Evolutionary conservation across 2,888 invertebrate genomes (phyloP), one percentile per base, ranked within the genome.

Genomic region (Reticulitermes lucifugus): DNA sequence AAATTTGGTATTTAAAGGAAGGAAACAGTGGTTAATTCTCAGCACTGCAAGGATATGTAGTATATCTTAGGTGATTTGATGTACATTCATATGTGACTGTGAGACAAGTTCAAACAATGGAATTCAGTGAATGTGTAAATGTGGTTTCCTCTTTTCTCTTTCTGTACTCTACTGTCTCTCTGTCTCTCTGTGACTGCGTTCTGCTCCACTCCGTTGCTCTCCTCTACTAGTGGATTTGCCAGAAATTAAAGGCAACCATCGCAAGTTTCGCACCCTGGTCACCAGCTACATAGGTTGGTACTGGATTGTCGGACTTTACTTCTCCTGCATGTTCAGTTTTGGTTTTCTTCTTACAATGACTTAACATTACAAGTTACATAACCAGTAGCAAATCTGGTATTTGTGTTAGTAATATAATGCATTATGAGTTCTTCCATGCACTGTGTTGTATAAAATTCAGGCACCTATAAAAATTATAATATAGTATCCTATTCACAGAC

Each of bases 211-310:
- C 51, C 83, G 73, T 75, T 75, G 71, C 75, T 83, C 71, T 83
- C 55, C 83, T 83, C 75, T 73, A 73, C 83, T 83, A 98, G 98
- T 98, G 97, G 98, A 98, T 95, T 96, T 98, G 93, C 98, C 98
- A 93, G 98, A 98, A 95, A 97, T 98, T 93, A 98, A 98, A 94
- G 98, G 98, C 92, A 98, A 98, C 93, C 98, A 98, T 94, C 97
- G 97, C 95, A 98, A 98, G 95, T 99, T 99, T 96, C 96, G 99
- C 94, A 98, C 98, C 93, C 95, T 99, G 94, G 99, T 99, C 94
- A 97, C 98, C 94, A 98, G 98, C 94, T 98, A 98, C 92, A 97
- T 99, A 97, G 99, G 99, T 99, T 70, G 81, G 81, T 81, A 81
- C 41, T 81, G 60, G 81, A 81, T 81, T 81, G 81, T 81, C 81